These are phyloP conservation scores for Pyralis farinalis DNA, from an alignment of 2,888 invertebrate species.

Conservation along the genomic window DNA sequence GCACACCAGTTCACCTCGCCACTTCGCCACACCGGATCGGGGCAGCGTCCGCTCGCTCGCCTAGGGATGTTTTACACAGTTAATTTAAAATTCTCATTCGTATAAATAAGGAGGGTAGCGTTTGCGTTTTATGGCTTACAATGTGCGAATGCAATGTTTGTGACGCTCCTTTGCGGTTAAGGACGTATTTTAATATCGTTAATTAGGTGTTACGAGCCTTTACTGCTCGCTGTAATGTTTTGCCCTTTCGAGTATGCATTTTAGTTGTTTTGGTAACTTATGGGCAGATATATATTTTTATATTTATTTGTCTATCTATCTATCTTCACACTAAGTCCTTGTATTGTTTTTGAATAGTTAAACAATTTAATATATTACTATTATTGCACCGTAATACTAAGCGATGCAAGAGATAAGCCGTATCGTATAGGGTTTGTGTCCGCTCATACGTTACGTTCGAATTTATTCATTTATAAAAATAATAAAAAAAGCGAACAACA, in stretches of 20 bases:
- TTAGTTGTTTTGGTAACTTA: no score
- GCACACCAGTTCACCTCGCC: slow-evolving; percentile 34
- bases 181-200: slow-evolving; percentile 78
- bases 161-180: slow-evolving; percentile 67
- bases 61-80: slow-evolving; percentile 73
- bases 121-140: slow-evolving; percentile 78
- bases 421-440: no score
- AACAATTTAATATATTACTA: no score
- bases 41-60: slow-evolving; percentile 44
- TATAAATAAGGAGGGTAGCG: slow-evolving; percentile 79
- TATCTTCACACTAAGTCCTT: no score
- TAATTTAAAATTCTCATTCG: slow-evolving; percentile 80
- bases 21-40: slow-evolving; percentile 36
- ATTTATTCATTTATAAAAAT: no score
- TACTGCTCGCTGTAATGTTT: slow-evolving; percentile 34
- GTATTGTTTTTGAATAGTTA: no score
- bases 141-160: slow-evolving; percentile 73
- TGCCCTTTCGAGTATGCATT: slow-evolving; percentile 25
- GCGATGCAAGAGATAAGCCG: no score
- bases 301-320: no score
- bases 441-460: no score
- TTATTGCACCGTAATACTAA: no score
- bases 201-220: slow-evolving; percentile 74
- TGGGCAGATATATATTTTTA: no score
- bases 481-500: no score